Percentiles rank a stretch among this genome's conserved stretches.
These are phyloP conservation scores for Drosophila ficusphila DNA, from an alignment of 1,140 invertebrate genomes.

Conservation along the genomic window DNA sequence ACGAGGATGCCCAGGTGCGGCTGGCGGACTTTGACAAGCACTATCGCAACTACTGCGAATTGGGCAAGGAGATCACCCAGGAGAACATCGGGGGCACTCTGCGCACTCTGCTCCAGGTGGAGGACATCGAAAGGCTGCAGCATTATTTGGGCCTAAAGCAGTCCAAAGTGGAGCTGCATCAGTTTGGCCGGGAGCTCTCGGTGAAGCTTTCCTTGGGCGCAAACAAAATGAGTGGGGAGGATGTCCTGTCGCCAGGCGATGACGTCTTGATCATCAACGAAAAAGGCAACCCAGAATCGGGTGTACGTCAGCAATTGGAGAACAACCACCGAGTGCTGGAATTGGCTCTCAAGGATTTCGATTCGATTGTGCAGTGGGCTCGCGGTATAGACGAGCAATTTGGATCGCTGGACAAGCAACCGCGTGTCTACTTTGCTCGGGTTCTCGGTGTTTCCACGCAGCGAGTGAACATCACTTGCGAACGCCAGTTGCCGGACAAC, in stretches of 20 bases:
- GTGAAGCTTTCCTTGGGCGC: slow-evolving; percentile 49
- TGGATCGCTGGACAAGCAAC: slow-evolving; percentile 47
- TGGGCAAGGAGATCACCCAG: slow-evolving; percentile 32
- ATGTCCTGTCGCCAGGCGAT: slow-evolving; percentile 65
- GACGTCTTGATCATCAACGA: slow-evolving; percentile 69
- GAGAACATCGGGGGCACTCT: slow-evolving; percentile 48
- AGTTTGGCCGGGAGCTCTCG: slow-evolving; percentile 65
- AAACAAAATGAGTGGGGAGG: slow-evolving; percentile 44
- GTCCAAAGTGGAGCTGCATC: slow-evolving; percentile 61
- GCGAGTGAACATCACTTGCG: slow-evolving; percentile 68
- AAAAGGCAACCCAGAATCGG: not conserved
- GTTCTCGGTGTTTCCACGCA: slow-evolving; percentile 61
- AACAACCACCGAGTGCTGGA: slow-evolving; percentile 49
- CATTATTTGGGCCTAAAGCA: slow-evolving; percentile 62
- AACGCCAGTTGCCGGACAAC: slow-evolving; percentile 59
- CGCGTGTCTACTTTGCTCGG: slow-evolving; percentile 62
- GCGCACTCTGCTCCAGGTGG: slow-evolving; percentile 65
- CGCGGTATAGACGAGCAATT: slow-evolving; percentile 39
- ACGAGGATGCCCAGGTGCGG: slow-evolving; percentile 40
- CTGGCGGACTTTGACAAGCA: slow-evolving; percentile 51
- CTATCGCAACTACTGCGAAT: slow-evolving; percentile 59
- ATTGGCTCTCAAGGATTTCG: slow-evolving; percentile 64
- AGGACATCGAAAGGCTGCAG: slow-evolving; percentile 66
- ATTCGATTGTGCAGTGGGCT: slow-evolving; percentile 51
- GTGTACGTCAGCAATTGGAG: slow-evolving; percentile 49